Base-by-base conservation (phyloP, 2,888 invertebrate species). In the Cecidostiba fungosa region DNA sequence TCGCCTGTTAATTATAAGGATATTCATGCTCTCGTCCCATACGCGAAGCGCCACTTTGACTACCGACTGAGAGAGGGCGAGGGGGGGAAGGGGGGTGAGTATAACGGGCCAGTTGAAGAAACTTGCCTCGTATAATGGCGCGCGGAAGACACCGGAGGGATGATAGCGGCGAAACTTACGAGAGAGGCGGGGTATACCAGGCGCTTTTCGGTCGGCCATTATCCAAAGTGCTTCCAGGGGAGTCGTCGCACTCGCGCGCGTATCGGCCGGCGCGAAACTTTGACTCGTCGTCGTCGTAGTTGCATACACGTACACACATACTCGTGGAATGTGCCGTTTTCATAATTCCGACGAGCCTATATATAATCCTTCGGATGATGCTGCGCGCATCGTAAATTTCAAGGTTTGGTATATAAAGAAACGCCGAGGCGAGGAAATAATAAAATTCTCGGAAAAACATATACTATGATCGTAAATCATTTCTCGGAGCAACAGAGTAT, bases 221-320 rank as follows among this genome's bases (percentile, higher is more conserved):
- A 86, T 86, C 84, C 82, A 84, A 86, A 86, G 86, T 84, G 82
- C 84, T 84, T 86, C 73, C 84, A 62, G 29, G 86, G 84, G 86
- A 86, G 76, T 43, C 84, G 77, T 86, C 83, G 70, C 10, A 43
- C n/a, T n/a, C 26, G 29, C 43, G 14, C 70, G 66, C 73, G 39
- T 85, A 82, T 85, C 85, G 81, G 74, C 32, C 26, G 23, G 19
- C 23, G 39, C 66, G 73, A 82, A 86, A 86, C 85, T 86, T 83
- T 66, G 77, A 69, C 79, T 79, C 19, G 59, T 43, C 84, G 26
- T 29, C 32, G 39, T 66, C 14, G 39, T 59, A 4, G 1, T 5
- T 12, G 62, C 23, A 12, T 36, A 36, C 36, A 19, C 12, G 3
- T 10, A 23, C 39, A 23, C 12, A 2, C 39, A 14, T 3, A 43